These are phyloP conservation scores for Menidia menidia DNA, from an alignment of 2,797 vertebrate species.

Conservation along the genomic window DNA sequence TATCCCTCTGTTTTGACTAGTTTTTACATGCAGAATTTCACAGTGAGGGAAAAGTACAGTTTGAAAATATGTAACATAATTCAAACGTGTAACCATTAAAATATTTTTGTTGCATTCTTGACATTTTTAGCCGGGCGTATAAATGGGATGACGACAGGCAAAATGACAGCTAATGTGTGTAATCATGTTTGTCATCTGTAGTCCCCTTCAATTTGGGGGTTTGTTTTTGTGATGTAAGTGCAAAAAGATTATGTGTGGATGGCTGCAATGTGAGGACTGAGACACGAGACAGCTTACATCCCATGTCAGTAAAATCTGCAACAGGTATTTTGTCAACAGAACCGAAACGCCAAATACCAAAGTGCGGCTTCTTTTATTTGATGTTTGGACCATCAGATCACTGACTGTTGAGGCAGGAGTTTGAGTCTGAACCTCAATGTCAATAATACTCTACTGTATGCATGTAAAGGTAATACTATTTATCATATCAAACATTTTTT, in stretches of 20 bases:
- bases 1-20: constrained; percentile 31
- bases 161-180: constrained; percentile 55
- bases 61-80: constrained; percentile 31
- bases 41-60: constrained; percentile 35
- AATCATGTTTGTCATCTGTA: constrained; percentile 45
- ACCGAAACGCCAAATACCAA: neutral
- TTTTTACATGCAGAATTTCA: constrained; percentile 52
- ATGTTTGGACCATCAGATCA: constrained; percentile 13
- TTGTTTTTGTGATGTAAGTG: constrained; percentile 46
- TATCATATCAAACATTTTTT: constrained; percentile 14
- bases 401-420: neutral
- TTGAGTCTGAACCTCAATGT: constrained; percentile 13
- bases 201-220: constrained; percentile 33
- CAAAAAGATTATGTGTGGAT: constrained; percentile 28
- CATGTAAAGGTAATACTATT: constrained; percentile 7
- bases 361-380: constrained; percentile 4
- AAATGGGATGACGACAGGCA: constrained; percentile 44
- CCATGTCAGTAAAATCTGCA: constrained; percentile 28
- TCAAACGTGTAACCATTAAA: constrained; percentile 51
- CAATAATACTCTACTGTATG: neutral
- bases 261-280: constrained; percentile 13
- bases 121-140: constrained; percentile 48
- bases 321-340: constrained; percentile 2
- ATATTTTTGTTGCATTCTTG: constrained; percentile 65
- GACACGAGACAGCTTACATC: constrained; percentile 10